A percentile compares a stretch with the other conserved stretches of the same genome.
Conservation (phyloP, 2,113 vertebrate genomes). For the Atlantisia rogersi region DNA sequence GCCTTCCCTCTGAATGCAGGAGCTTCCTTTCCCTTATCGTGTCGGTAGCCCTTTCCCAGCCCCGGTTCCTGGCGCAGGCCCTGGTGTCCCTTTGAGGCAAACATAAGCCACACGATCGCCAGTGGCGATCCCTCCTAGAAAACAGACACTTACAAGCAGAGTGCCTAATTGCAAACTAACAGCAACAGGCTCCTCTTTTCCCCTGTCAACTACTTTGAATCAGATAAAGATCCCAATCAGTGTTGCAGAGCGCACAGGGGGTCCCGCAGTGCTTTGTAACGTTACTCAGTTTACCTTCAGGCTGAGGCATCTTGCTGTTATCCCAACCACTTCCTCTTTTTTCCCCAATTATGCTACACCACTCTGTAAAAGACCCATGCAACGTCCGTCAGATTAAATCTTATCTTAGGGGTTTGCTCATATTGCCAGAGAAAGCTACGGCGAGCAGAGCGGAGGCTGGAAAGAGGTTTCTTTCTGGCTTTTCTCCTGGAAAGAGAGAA, state of each 20-base stretch:
- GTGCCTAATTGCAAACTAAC: background rate
- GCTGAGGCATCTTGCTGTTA: background rate
- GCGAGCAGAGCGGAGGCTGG: background rate
- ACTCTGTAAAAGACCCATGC: background rate
- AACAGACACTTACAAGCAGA: background rate
- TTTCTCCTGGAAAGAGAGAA: background rate
- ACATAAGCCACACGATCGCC: accelerated
- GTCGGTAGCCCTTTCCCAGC: background rate
- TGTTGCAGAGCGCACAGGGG: background rate
- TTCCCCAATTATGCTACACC: background rate
- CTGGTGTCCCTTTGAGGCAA: background rate
- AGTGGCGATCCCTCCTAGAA: background rate
- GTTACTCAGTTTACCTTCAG: background rate
- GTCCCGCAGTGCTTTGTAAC: background rate
- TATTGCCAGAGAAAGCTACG: background rate
- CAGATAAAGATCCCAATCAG: background rate
- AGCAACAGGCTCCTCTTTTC: background rate
- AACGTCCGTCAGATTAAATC: background rate
- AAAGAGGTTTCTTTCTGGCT: background rate
- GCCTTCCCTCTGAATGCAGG: accelerated
- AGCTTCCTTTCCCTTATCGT: background rate
- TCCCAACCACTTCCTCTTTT: background rate
- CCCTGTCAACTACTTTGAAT: background rate
- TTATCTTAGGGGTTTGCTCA: background rate
- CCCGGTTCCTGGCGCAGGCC: background rate